phyloP scores from a whole-genome alignment of 1,140 invertebrate genomes.

The Rhyacophila brunnea region DNA sequence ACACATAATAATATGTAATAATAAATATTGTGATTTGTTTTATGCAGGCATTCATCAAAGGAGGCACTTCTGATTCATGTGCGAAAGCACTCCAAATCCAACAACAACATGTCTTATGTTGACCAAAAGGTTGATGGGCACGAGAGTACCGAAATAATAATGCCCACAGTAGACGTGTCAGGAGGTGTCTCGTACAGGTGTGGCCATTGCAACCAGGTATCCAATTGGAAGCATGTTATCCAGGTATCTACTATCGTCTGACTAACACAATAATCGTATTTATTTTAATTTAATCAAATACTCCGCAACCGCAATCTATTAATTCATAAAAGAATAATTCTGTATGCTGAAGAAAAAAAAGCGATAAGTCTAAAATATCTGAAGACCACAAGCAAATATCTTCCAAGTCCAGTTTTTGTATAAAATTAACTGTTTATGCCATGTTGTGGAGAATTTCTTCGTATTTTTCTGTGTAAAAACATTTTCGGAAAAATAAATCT shows the following conservation, averaged over 20 bases:
- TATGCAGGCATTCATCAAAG: conserved; percentile 48
- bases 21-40: too few species aligned
- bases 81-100: conserved; percentile 43
- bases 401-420: too few species aligned
- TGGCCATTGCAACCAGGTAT: conserved; percentile 72
- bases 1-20: too few species aligned
- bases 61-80: conserved; percentile 52
- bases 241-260: conserved; percentile 61
- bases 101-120: conserved; percentile 35
- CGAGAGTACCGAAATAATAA: conserved; percentile 44
- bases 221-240: conserved; percentile 79
- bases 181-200: conserved; percentile 63
- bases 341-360: neutral
- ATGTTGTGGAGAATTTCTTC: too few species aligned
- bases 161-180: conserved; percentile 44
- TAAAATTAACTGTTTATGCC: too few species aligned
- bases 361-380: neutral
- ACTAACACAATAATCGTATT: conserved; percentile 32
- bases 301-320: too few species aligned
- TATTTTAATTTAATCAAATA: neutral
- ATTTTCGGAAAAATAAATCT: too few species aligned
- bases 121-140: conserved; percentile 27
- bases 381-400: too few species aligned
- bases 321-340: too few species aligned
- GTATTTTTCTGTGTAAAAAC: too few species aligned